Conservation (phyloP, 35 echinoderm and acorn worm genomes). For the Anneissia japonica region DNA sequence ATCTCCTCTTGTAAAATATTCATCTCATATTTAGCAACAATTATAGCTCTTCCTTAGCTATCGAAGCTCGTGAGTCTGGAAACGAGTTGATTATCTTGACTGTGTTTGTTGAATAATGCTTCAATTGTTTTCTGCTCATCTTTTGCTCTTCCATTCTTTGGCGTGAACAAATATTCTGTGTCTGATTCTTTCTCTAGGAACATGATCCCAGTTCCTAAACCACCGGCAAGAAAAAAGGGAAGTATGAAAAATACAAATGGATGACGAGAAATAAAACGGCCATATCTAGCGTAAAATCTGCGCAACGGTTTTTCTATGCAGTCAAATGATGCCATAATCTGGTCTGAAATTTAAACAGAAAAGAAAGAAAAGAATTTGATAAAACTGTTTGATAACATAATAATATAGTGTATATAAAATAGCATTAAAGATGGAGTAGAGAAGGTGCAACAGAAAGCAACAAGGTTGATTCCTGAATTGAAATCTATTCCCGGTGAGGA, state of each 20-base stretch:
- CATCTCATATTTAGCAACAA: background rate
- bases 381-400: no score
- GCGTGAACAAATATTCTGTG: slow-evolving; percentile 31
- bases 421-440: no score
- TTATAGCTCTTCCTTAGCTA: background rate
- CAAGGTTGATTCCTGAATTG: no score
- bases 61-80: background rate
- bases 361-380: background rate
- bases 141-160: slow-evolving; percentile 10
- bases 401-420: no score
- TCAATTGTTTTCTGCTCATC: slow-evolving; percentile 16
- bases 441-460: no score
- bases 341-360: background rate
- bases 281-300: background rate
- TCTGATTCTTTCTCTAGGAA: slow-evolving; percentile 17
- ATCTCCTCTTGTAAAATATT: background rate
- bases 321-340: background rate
- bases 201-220: slow-evolving; percentile 17
- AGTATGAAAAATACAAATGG: slow-evolving; percentile 6
- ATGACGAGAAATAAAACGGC: background rate
- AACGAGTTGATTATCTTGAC: background rate
- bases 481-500: no score
- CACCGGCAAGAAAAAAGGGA: background rate
- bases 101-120: background rate
- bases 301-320: background rate